These are phyloP conservation scores for Agriopis marginaria DNA, from an alignment of 2,888 invertebrate genomes.

Conservation along the genomic window DNA sequence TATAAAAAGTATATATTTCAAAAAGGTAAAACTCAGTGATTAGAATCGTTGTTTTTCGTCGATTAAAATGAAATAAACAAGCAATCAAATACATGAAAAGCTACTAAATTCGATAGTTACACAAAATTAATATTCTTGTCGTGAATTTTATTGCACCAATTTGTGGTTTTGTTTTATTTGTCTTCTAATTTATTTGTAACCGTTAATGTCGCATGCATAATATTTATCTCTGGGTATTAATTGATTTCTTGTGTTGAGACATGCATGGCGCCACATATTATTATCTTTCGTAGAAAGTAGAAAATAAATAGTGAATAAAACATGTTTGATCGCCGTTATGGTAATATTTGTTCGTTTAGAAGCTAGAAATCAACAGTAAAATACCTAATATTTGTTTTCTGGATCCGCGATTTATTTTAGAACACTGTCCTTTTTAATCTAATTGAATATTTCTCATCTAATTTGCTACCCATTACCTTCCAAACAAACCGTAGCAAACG, in stretches of 20 bases:
- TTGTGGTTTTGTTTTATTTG: neutral
- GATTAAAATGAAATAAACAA: neutral
- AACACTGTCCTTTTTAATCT: neutral
- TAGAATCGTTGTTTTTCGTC: no score
- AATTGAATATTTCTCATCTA: neutral
- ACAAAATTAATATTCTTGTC: neutral
- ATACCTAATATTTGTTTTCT: neutral
- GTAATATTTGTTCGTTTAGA: neutral
- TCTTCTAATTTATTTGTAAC: conserved; percentile 3
- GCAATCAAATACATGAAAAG: neutral
- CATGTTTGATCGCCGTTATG: neutral
- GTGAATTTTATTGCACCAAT: conserved; percentile 1
- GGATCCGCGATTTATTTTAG: no score
- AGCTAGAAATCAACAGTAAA: neutral
- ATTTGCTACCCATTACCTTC: no score
- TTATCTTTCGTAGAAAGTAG: conserved; percentile 8
- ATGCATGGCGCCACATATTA: conserved; percentile 3
- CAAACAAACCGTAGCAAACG: no score
- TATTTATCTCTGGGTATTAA: conserved; percentile 6
- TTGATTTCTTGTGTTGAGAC: conserved; percentile 12
- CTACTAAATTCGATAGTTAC: neutral
- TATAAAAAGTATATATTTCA: no score
- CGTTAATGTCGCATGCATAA: conserved; percentile 9
- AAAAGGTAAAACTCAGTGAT: no score
- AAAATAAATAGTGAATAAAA: conserved; percentile 11